phyloP scores from a whole-genome alignment of 2,888 invertebrate genomes.

The Amiota minor region DNA sequence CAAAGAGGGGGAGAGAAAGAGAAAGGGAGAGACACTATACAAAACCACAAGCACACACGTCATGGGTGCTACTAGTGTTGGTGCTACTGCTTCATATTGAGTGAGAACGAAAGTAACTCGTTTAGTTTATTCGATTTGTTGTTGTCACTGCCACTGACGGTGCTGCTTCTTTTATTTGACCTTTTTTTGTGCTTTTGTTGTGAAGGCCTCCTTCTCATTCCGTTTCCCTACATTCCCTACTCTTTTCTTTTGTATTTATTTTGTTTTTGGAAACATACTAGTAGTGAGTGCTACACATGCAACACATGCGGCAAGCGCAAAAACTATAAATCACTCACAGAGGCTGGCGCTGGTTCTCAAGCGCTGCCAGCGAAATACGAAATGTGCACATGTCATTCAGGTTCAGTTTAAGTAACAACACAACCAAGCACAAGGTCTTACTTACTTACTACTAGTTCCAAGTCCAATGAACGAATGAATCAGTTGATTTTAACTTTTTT shows the following conservation, averaged over 20 bases:
- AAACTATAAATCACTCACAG: slow-evolving; percentile 61
- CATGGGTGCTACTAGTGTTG: background rate
- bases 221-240: slow-evolving; percentile 3
- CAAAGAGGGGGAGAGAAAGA: slow-evolving; percentile 9
- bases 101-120: slow-evolving; percentile 56
- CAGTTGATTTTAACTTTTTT: background rate
- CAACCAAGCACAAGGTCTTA: slow-evolving; percentile 24
- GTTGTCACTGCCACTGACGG: slow-evolving; percentile 23
- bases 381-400: slow-evolving; percentile 63
- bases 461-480: slow-evolving; percentile 2
- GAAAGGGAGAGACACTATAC: background rate
- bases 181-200: slow-evolving; percentile 34
- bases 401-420: slow-evolving; percentile 25
- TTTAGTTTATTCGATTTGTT: slow-evolving; percentile 62
- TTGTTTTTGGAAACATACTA: slow-evolving; percentile 9
- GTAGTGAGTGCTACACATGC: slow-evolving; percentile 38
- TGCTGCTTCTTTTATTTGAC: slow-evolving; percentile 3
- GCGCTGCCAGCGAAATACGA: slow-evolving; percentile 56
- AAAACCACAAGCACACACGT: background rate
- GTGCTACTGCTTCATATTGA: background rate
- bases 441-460: background rate
- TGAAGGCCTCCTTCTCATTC: slow-evolving; percentile 41
- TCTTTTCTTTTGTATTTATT: slow-evolving; percentile 33
- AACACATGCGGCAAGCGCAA: slow-evolving; percentile 36
- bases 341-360: slow-evolving; percentile 4